phyloP scores from a whole-genome alignment of 1,140 invertebrate genomes.

The Megalonaias nervosa region DNA sequence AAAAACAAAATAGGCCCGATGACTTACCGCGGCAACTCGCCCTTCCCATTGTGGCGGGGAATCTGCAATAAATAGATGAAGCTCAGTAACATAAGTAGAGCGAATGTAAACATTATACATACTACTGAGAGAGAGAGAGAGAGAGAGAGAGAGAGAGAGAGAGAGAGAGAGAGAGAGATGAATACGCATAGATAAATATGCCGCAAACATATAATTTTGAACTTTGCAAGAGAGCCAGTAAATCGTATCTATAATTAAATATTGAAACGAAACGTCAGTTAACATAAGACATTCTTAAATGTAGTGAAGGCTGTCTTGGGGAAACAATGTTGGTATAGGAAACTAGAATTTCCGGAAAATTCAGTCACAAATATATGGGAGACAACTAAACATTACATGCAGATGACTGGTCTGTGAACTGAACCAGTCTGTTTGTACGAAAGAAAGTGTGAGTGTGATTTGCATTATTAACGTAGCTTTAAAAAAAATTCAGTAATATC shows the following conservation, averaged over 20 bases:
- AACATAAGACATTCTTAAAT: not conserved
- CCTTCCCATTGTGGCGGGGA: constrained; percentile 30
- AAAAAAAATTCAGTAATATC: too few relatives aligned
- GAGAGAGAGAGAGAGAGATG: not conserved
- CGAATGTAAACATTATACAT: not conserved
- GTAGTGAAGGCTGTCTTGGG: too few relatives aligned
- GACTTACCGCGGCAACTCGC: constrained; percentile 16
- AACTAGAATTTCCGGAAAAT: too few relatives aligned
- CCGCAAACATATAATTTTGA: not conserved
- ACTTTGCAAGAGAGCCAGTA: too few relatives aligned
- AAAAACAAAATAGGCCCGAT: not conserved
- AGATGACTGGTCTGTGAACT: too few relatives aligned
- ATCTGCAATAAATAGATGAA: constrained; percentile 1
- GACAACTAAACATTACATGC: too few relatives aligned
- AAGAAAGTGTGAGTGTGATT: too few relatives aligned
- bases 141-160: not conserved
- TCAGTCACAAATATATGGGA: too few relatives aligned
- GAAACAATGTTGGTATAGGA: too few relatives aligned
- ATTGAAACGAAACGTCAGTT: not conserved
- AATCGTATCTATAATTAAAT: too few relatives aligned
- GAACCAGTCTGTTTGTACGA: too few relatives aligned
- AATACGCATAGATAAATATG: not conserved
- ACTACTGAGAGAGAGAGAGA: not conserved
- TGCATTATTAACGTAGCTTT: too few relatives aligned
- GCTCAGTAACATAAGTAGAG: not conserved